These are phyloP conservation scores for Diachasmimorpha longicaudata DNA, from an alignment of 1,140 invertebrate species.

Conservation along the genomic window DNA sequence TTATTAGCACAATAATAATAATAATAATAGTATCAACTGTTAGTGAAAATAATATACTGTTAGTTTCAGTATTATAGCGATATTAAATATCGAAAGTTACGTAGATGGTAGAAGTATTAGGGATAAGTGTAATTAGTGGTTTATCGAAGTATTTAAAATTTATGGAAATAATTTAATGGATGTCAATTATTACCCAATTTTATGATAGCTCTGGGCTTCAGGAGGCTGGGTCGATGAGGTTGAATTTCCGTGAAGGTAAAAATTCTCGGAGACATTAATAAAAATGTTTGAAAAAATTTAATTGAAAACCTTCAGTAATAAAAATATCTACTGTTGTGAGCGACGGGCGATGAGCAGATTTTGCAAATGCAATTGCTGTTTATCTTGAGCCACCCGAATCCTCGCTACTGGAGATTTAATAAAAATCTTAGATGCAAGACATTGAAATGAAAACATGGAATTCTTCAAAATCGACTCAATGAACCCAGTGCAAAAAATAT, in stretches of 20 bases:
- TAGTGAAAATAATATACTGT: too few relatives aligned
- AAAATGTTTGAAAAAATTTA: not conserved
- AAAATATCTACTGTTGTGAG: slow-evolving; percentile 24
- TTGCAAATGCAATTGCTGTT: not conserved
- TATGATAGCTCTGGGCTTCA: slow-evolving; percentile 7
- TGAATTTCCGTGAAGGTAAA: slow-evolving; percentile 26
- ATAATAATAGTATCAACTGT: not conserved
- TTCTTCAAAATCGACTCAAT: slow-evolving; percentile 29
- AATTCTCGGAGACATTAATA: too few relatives aligned
- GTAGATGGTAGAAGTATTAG: not conserved
- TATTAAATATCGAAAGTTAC: not conserved
- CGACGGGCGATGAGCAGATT: slow-evolving; percentile 28
- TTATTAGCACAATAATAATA: too few relatives aligned
- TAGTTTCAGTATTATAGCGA: too few relatives aligned
- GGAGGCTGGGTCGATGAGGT: slow-evolving; percentile 39
- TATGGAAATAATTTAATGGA: not conserved
- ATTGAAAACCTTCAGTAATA: slow-evolving; percentile 21
- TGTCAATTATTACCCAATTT: not conserved
- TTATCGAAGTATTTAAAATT: not conserved
- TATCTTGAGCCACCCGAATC: slow-evolving; percentile 40
- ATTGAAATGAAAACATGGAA: slow-evolving; percentile 22
- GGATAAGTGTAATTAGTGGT: not conserved
- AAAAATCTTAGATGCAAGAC: not conserved
- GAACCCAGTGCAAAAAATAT: slow-evolving; percentile 24
- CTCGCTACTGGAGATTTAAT: not conserved